These are phyloP conservation scores for Steinernema carpocapsae DNA, from an alignment of 2,888 invertebrate genomes.

Conservation along the genomic window DNA sequence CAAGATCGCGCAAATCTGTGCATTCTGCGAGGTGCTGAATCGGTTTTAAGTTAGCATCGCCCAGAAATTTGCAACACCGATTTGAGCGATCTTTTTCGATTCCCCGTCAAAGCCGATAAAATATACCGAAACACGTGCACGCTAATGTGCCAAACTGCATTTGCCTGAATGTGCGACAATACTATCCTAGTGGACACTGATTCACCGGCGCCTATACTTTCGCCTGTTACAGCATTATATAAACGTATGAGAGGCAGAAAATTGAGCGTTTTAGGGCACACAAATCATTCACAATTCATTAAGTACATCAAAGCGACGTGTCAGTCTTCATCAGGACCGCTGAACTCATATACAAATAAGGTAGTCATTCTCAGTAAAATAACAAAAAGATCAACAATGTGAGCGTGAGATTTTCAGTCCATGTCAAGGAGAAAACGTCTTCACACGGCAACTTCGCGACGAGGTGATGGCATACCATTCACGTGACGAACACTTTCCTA, in stretches of 20 bases:
- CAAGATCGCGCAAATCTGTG: too few relatives aligned
- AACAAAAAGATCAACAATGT: neutral
- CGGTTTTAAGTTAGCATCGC: too few relatives aligned
- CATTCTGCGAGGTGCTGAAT: too few relatives aligned
- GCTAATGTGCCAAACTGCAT: too few relatives aligned
- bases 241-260: neutral
- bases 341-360: neutral
- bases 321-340: constrained; percentile 18
- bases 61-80: too few relatives aligned
- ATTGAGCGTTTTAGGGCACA: neutral
- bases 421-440: neutral
- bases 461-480: neutral
- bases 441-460: constrained; percentile 23
- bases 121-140: too few relatives aligned
- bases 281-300: neutral
- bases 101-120: too few relatives aligned
- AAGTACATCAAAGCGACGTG: constrained; percentile 3
- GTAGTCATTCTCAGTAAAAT: neutral
- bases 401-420: neutral
- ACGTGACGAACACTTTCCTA: constrained; percentile 8
- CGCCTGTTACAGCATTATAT: too few relatives aligned
- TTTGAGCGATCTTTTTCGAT: too few relatives aligned
- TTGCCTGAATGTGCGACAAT: too few relatives aligned
- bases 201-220: too few relatives aligned
- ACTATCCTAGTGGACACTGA: too few relatives aligned